Base-by-base conservation (phyloP, 1,140 invertebrate genomes). In the Ostrea edulis region DNA sequence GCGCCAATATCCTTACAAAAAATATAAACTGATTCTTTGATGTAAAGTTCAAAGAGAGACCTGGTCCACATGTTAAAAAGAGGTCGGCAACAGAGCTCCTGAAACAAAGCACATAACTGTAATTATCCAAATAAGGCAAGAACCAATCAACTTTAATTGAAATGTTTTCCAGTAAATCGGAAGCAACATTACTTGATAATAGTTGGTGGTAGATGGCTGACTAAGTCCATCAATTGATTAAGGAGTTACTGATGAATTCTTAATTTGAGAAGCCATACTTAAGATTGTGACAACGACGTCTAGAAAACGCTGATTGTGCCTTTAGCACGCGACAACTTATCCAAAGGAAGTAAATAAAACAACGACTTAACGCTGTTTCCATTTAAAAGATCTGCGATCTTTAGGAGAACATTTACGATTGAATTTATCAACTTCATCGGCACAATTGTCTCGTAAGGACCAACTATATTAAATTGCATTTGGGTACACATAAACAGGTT, bases 81-180 rank as follows among this genome's bases (percentile, higher is more conserved):
- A 44, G 7, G 68, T 77, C 68, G 25, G 14, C 29, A 29, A 77
- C 29, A 35, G 29, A 4, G 68, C 25, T 12, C 68, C 22, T 12
- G 68, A 35, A 77, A 77, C 25, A 25, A 77, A 22, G 29, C 29
- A 11, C 14, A 35, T 35, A 35, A 35, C 68, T 62, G 29, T 25
- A 29, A 77, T 77, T 77, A 35, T 25, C 22, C 68, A 77, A 12
- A 12, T 25, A 29, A 35, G 14, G 68, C 68, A 77, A 22, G 68
- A 77, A 77, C 68, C 35, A 77, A 77, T 77, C 68, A 77, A 22
- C 22, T 25, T 77, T 77, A 77, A 77, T 77, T 77, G 68, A 77
- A 44, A 77, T 77, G 68, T 77, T 77, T 77, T 22, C 68, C 22
- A 77, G 68, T 29, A 77, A 77, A 77, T 77, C 68, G 68, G 68